Evolutionary conservation across 2,113 vertebrate species (phyloP), one percentile per base, ranked within the genome.

Genomic region (Spheniscus mendiculus): DNA sequence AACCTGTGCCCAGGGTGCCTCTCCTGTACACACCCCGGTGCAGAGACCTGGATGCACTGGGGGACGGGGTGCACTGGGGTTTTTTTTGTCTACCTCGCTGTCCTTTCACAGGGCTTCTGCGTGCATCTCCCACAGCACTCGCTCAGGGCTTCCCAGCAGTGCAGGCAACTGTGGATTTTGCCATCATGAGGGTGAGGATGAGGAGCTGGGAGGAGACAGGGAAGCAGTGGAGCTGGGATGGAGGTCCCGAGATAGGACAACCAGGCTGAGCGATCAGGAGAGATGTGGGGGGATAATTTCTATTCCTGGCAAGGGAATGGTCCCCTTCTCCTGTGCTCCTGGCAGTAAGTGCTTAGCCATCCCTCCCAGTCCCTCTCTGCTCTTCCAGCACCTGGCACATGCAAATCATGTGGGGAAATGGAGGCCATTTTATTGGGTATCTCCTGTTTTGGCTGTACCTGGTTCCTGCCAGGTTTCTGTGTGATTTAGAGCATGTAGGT

Each of bases 61-160:
- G 0, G 0, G 5, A 45, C 2, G 15, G 14, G 2, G 17, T 45
- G 27, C 27, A 40, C 21, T 15, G n/a, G 17, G 16, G 0, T 1
- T 12, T 49, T 19, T 30, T 25, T 38, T 58, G 9, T 45, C 32
- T 67, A 3, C 12, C 14, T 82, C 1, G 0, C 30, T 73, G 15
- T 16, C 16, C 8, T 62, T 52, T 61, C 53, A n/a, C 15, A 44
- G 32, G 3, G 15, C 10, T 67, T 71, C 30, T 67, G 11, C 4
- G 3, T 42, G 30, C 15, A 45, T 23, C 11, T 62, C 12, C 23
- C 19, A 30, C 15, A 34, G 38, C 0, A 0, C 15, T 63, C 0
- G 0, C 23, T 72, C 52, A 58, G 23, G 45, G 30, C 15, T 89
- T 38, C 34, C 62, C 47, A 87, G 42, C 42, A 63, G 26, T 26